These are phyloP conservation scores for Pogoniulus pusillus DNA, from an alignment of 2,797 vertebrate genomes.

Conservation along the genomic window DNA sequence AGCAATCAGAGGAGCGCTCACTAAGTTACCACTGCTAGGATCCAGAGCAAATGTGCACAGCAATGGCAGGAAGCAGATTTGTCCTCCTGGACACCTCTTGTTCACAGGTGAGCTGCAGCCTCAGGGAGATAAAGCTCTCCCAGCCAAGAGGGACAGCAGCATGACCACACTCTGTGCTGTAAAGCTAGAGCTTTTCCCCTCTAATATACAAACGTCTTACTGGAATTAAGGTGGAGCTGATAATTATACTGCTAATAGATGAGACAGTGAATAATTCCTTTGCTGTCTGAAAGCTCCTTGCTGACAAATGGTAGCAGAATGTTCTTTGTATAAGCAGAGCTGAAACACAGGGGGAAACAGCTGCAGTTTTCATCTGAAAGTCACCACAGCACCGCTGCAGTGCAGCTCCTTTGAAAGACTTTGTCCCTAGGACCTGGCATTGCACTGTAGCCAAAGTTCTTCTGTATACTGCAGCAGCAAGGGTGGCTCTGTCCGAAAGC, in stretches of 20 bases:
- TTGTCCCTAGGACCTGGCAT: not conserved
- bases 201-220: not conserved
- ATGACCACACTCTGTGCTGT: not conserved
- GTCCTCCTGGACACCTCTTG: not conserved
- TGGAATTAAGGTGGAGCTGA: not conserved
- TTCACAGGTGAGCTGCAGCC: not conserved
- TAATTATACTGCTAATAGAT: not conserved
- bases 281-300: not conserved
- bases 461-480: not conserved
- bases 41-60: not conserved
- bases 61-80: not conserved
- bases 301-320: not conserved
- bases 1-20: not conserved
- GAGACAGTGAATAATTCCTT: not conserved
- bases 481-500: not conserved
- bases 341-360: not conserved
- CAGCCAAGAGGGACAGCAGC: not conserved
- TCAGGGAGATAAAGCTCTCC: not conserved
- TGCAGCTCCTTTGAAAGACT: not conserved
- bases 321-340: not conserved
- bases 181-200: not conserved
- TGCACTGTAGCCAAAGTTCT: not conserved
- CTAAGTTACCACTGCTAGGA: not conserved
- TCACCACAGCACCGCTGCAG: not conserved
- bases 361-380: not conserved